Percentiles rank a stretch among this genome's conserved stretches.
Conservation (phyloP, 2,888 invertebrate genomes). For the Cybosia mesomella region DNA sequence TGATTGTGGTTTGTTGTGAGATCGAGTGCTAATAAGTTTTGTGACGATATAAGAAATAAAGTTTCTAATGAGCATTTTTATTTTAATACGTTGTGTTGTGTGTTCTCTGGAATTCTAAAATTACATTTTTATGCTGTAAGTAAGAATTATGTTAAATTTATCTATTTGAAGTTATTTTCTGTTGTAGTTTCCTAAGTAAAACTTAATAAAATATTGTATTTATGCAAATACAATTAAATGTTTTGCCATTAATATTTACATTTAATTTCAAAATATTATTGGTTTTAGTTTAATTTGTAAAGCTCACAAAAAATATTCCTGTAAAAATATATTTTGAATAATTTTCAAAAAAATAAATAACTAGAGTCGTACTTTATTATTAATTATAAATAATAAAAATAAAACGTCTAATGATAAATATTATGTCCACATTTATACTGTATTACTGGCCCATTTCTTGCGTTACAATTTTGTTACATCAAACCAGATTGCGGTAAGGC, state of each 20-base stretch:
- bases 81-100: conserved; percentile 6
- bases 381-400: not conserved
- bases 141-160: not conserved
- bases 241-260: not conserved
- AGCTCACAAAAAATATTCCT: not conserved
- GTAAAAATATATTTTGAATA: not conserved
- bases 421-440: conserved; percentile 17
- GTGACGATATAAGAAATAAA: conserved; percentile 46
- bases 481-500: conserved; percentile 74
- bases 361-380: not conserved
- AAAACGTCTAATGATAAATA: not conserved
- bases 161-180: not conserved
- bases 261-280: not conserved
- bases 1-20: conserved; percentile 45
- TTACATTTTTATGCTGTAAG: conserved; percentile 9
- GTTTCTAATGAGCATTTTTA: conserved; percentile 27
- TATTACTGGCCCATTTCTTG: conserved; percentile 36
- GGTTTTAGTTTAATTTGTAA: not conserved
- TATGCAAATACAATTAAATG: not conserved
- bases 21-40: conserved; percentile 47
- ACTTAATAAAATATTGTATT: not conserved
- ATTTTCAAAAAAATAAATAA: not conserved
- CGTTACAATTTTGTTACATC: conserved; percentile 60
- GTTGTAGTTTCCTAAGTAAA: not conserved
- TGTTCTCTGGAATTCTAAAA: conserved; percentile 1